Percentiles rank a stretch among this genome's conserved stretches.
phyloP scores from a whole-genome alignment of 2,888 invertebrate species.

The Pseudococcus viburni region DNA sequence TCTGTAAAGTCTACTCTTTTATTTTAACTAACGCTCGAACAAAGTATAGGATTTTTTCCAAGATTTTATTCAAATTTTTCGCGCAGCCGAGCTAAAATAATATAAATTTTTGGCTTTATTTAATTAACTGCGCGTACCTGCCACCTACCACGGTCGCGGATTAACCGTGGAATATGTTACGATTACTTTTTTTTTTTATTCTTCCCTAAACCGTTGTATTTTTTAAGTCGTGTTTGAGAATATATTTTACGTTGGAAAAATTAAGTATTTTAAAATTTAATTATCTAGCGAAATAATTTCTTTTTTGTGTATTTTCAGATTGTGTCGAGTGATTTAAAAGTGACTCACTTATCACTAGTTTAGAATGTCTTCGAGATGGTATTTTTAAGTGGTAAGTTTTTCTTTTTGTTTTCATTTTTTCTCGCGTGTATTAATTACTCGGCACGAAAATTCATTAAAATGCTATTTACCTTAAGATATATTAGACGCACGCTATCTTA shows the following conservation, averaged over 20 bases:
- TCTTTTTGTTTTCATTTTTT: background rate
- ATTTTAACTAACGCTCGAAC: background rate
- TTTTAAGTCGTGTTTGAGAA: background rate
- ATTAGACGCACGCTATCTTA: no score
- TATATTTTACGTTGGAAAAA: background rate
- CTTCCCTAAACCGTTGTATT: background rate
- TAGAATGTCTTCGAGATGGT: slow-evolving; percentile 48
- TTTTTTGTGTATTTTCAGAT: slow-evolving; percentile 16
- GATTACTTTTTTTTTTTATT: background rate
- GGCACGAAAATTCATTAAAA: no score
- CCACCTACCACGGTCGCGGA: background rate
- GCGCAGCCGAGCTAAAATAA: background rate
- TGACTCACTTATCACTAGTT: slow-evolving; percentile 4
- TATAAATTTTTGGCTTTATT: background rate
- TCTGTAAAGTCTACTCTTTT: background rate
- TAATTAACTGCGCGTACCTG: background rate
- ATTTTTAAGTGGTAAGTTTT: slow-evolving; percentile 38
- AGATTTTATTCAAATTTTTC: slow-evolving; percentile 8
- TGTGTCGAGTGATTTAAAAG: slow-evolving; percentile 35
- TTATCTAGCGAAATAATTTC: slow-evolving; percentile 21
- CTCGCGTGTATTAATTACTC: background rate
- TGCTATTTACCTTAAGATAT: no score
- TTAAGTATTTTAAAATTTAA: slow-evolving; percentile 29
- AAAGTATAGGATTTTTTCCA: background rate
- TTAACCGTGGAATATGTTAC: background rate